phyloP scores from a whole-genome alignment of 2,888 invertebrate species.

The Dioctria linearis region DNA sequence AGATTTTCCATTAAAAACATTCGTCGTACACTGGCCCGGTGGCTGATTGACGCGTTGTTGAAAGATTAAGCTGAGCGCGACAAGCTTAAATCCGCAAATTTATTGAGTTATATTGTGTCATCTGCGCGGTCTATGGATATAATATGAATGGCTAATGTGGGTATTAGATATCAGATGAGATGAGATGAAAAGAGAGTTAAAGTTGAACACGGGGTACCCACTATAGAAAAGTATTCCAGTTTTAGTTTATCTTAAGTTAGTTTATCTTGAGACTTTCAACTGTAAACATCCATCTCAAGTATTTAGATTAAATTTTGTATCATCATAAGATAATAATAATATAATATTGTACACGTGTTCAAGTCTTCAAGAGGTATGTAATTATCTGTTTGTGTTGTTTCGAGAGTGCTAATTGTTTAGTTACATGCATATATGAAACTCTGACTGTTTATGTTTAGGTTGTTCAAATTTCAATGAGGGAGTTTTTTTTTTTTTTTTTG shows the following conservation, averaged over 20 bases:
- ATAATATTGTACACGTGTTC: neutral
- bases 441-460: no score
- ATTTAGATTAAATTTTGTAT: neutral
- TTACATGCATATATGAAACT: no score
- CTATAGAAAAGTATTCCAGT: neutral
- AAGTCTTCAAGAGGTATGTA: neutral
- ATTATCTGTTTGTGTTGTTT: neutral
- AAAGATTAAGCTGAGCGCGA: neutral
- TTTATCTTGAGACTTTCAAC: slow-evolving; percentile 5
- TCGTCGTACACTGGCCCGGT: neutral
- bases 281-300: slow-evolving; percentile 4
- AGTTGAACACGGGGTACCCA: neutral
- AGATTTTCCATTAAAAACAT: neutral
- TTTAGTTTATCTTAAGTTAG: slow-evolving; percentile 21
- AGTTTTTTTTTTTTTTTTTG: no score
- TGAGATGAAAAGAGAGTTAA: no score
- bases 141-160: neutral
- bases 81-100: no score
- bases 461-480: no score
- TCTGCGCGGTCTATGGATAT: neutral
- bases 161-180: no score
- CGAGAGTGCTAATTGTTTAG: no score
- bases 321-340: no score
- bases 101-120: neutral
- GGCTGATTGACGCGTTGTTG: neutral